A percentile compares a stretch with the other conserved stretches of the same genome.
Evolutionary conservation across 2,888 invertebrate genomes (phyloP).

Genomic region (Linhomoeus sp.): DNA sequence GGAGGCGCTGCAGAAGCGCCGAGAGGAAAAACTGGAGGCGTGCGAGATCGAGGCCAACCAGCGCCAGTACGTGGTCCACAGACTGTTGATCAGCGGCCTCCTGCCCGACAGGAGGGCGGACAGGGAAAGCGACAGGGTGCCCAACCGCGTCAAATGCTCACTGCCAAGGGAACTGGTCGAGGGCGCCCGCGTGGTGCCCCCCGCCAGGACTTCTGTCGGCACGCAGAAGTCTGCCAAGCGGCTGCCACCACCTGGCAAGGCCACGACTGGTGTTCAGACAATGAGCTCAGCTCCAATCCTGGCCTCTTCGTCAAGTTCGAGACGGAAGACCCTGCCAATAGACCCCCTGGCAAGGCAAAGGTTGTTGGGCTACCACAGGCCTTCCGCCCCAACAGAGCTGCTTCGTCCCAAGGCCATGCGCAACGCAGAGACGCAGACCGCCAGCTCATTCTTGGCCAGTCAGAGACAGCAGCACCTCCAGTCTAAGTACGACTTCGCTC

Average conservation of each 20-base stretch:
- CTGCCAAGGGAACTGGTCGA: slow-evolving; percentile 21
- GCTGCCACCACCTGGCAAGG: neutral
- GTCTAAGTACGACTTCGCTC: neutral
- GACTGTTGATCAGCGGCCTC: slow-evolving; percentile 22
- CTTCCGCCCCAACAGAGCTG: neutral
- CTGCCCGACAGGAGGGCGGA: slow-evolving; percentile 12
- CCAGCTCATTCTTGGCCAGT: neutral
- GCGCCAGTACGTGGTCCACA: slow-evolving; percentile 22
- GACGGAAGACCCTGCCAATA: neutral
- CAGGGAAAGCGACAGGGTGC: slow-evolving; percentile 16
- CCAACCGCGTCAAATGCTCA: slow-evolving; percentile 18
- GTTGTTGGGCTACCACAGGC: neutral
- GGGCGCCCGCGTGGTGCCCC: slow-evolving; percentile 18
- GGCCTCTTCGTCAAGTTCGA: neutral
- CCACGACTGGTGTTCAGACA: slow-evolving; percentile 3
- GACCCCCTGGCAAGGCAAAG: neutral
- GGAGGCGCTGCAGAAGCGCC: slow-evolving; percentile 30
- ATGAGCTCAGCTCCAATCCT: neutral
- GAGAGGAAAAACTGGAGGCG: slow-evolving; percentile 29
- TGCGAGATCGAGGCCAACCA: slow-evolving; percentile 31
- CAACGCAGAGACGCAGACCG: slow-evolving; percentile 4
- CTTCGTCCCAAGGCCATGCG: slow-evolving; percentile 1
- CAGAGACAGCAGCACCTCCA: no score
- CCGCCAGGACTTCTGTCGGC: slow-evolving; percentile 3
- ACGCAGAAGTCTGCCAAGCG: neutral